Evolutionary conservation across 35 echinoderm and acorn worm genomes (phyloP), one percentile per base, ranked within the genome.

Genomic region (Apostichopus parvimensis): DNA sequence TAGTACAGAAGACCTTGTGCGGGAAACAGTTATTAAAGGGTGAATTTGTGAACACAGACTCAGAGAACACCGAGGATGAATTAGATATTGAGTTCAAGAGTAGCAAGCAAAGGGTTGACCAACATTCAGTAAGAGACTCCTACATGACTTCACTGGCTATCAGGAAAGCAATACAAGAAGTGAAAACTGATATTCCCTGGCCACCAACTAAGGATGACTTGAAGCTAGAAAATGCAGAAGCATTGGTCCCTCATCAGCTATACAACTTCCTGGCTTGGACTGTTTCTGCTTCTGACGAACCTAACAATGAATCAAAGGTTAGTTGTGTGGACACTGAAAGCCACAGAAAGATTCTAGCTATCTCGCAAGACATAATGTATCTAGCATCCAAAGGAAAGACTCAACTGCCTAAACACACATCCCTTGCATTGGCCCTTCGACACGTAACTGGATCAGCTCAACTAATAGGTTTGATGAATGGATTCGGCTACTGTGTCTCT

Each of bases 361-460:
- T 91, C 45, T 76, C 54, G 4, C 88, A 91, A 79, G 88, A 91
- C 54, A 91, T 77, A n/a, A 90, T 91, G 22, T 88, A 88, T 20
- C 61, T 71, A 8, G n/a, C 86, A 34, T 88, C 61, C 86, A 88
- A 92, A 17, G 92, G 92, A 75, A 87, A 64, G 61, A 80, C 72
- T 25, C 17, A 71, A 61, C 26, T 92, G 79, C 92, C 95, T 6
- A 96, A 96, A 64, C 95, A 92, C 53, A 18, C 62, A 12, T 91
- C 92, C 13, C 62, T 96, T 5, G 80, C 81, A 15, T 94, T 96
- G 92, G 92, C 95, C 10, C 55, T 88, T n/a, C 89, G 92, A n/a
- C 95, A 96, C 77, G 5, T 96, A 13, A 96, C 90, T 73, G 95
- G 95, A 20, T 96, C 95, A 15, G 71, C 92, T 87, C 54, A 93